A percentile compares a stretch with the other conserved stretches of the same genome.
Evolutionary conservation across 2,888 invertebrate genomes (phyloP).

Genomic region (Plebejus anna): DNA sequence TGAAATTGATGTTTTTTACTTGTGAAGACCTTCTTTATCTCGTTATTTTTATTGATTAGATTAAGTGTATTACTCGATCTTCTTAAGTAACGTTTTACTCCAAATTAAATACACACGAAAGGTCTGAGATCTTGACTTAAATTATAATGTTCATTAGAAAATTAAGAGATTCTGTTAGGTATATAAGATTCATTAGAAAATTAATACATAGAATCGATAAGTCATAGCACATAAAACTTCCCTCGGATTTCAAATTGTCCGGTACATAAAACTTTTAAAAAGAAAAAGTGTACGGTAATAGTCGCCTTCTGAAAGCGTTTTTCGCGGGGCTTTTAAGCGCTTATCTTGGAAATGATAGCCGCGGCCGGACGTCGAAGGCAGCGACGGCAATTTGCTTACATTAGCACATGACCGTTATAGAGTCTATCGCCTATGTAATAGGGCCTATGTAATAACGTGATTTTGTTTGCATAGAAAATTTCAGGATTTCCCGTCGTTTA

Average conservation of each 20-base stretch:
- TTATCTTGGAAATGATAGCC: conserved; percentile 78
- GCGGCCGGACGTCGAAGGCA: conserved; percentile 74
- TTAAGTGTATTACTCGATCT: conserved; percentile 25
- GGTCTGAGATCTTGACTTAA: neutral
- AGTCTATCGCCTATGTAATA: conserved; percentile 29
- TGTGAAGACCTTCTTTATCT: conserved; percentile 24
- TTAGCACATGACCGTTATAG: conserved; percentile 67
- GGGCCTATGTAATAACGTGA: conserved; percentile 3
- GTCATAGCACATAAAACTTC: neutral
- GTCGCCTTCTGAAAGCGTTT: conserved; percentile 72
- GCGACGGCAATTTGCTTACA: conserved; percentile 78
- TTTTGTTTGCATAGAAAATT: conserved; percentile 14
- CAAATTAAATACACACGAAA: neutral
- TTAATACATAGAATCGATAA: neutral
- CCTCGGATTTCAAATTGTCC: neutral
- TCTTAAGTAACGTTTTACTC: neutral
- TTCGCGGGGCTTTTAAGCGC: conserved; percentile 77
- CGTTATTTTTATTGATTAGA: conserved; percentile 29
- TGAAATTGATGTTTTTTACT: conserved; percentile 28
- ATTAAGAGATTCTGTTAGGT: neutral
- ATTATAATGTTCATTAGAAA: neutral
- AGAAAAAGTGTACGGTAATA: conserved; percentile 67
- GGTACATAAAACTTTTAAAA: conserved; percentile 44
- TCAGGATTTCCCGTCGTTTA: conserved; percentile 13
- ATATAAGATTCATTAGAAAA: neutral